Base-by-base conservation (phyloP, 2,797 vertebrate species). In the Pangasius macronema region DNA sequence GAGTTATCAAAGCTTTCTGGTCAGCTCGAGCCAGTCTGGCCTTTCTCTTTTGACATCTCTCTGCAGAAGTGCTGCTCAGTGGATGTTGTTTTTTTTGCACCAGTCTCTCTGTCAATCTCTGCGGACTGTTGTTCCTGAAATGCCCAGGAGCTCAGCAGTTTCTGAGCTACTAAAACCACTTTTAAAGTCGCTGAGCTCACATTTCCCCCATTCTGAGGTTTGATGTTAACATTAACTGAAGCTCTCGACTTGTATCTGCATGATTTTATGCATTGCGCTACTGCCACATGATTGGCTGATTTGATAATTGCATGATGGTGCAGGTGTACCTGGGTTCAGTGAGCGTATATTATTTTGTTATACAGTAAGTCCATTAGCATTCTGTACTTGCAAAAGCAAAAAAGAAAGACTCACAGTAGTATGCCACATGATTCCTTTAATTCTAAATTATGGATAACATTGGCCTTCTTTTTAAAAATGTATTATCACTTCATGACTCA, bases 391-490 rank as follows among this genome's bases (percentile, higher is more conserved):
- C 16, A 30, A 14, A 55, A 33, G n/a, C 2, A 18, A 51, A 55
- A 46, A 77, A 55, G 10, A 33, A 51, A 59, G 27, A 46, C 10
- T 59, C 33, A 61, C 33, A 81, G 11, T 42, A 3, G 20, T 55
- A 63, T 9, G 65, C 27, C 16, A 83, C n/a, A 68, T 59, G 36
- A 59, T 14, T 57, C 30, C 51, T 39, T 81, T 27, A 39, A 36
- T 59, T 10, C 55, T 81, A 36, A 81, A 81, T 59, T 59, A 61
- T 61, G 33, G 22, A 82, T 63, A 46, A 82, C 24, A 10, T 63
- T 82, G 79, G 1, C 57, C 79, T 82, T 16, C 18, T 84, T 36
- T 70, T 84, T 39, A 55, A 51, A 57, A 84, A 55, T 57, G 6
- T 57, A 59, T 70, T 46, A 73, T 30, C 6, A 20, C 1, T 53